Percentiles rank a stretch among this genome's conserved stretches.
Conservation (phyloP, 2,113 vertebrate genomes). For the Boleophthalmus pectinirostris region DNA sequence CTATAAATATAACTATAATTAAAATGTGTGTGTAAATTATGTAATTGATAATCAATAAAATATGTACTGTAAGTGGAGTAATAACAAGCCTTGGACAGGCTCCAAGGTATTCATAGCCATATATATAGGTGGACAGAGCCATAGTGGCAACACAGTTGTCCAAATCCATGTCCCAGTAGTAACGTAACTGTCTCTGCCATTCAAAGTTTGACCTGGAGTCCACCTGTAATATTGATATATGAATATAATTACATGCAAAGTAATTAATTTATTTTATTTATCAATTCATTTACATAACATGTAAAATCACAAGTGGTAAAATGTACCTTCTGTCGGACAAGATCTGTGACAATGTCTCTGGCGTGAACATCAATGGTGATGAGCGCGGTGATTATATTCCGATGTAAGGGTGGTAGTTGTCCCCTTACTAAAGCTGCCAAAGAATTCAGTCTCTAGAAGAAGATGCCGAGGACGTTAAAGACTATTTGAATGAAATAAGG, state of each 20-base stretch:
- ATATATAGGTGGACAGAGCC: constrained; percentile 83
- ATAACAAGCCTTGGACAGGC: constrained; percentile 83
- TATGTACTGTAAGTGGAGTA: constrained; percentile 78
- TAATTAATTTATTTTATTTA: neutral
- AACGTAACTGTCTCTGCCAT: constrained; percentile 84
- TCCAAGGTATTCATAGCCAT: constrained; percentile 85
- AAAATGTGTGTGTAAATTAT: too few species aligned
- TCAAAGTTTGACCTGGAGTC: constrained; percentile 79
- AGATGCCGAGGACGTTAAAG: neutral
- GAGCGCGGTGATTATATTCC: constrained; percentile 83
- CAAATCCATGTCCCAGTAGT: constrained; percentile 82
- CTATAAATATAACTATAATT: neutral
- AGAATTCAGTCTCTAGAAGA: constrained; percentile 80
- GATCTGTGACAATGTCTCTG: constrained; percentile 83
- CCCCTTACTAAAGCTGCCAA: constrained; percentile 80
- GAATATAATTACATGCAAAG: neutral
- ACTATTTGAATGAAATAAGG: neutral
- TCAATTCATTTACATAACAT: neutral
- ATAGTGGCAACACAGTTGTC: constrained; percentile 84
- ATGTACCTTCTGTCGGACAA: constrained; percentile 77
- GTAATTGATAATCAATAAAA: neutral
- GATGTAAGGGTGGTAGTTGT: constrained; percentile 79
- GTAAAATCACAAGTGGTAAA: neutral
- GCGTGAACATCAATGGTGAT: constrained; percentile 86
- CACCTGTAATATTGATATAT: constrained; percentile 64